Evolutionary conservation across 2,888 invertebrate genomes (phyloP).

Genomic region (Ashinkailepas kermadecensis): DNA sequence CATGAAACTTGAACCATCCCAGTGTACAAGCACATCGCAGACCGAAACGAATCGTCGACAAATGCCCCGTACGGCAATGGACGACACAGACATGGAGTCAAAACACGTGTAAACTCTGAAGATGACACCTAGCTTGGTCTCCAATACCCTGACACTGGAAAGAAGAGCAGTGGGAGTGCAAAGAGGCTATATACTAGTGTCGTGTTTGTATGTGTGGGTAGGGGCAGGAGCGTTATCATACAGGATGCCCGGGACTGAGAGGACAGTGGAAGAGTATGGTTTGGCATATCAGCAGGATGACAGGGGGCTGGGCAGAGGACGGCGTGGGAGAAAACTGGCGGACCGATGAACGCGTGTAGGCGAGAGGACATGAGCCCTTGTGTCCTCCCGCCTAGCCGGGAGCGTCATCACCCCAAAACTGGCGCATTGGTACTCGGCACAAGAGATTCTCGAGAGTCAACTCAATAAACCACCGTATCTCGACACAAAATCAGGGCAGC

Average conservation of each 20-base stretch:
- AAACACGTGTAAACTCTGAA: not conserved
- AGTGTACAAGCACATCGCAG: not conserved
- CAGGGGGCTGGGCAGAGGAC: not conserved
- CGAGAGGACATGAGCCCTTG: constrained; percentile 11
- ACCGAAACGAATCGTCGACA: not conserved
- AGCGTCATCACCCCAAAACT: not conserved
- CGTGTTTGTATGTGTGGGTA: too few species aligned
- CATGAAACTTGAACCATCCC: too few species aligned
- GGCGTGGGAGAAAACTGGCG: not conserved
- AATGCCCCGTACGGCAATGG: not conserved
- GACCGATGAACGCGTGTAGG: not conserved
- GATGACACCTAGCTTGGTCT: constrained; percentile 11
- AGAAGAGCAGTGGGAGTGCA: not conserved
- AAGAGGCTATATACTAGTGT: too few species aligned
- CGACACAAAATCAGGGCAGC: too few species aligned
- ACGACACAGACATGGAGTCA: not conserved
- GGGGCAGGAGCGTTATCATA: too few species aligned
- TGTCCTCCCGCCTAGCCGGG: not conserved
- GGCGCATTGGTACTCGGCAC: constrained; percentile 6
- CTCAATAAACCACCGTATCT: not conserved
- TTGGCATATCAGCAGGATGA: too few species aligned
- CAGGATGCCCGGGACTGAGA: too few species aligned
- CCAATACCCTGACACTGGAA: not conserved
- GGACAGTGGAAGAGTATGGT: too few species aligned
- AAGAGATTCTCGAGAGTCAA: not conserved